Percentiles rank a stretch among this genome's conserved stretches.
Evolutionary conservation across 2,888 invertebrate genomes (phyloP).

Genomic region (Hirtodrosophila histrioides): DNA sequence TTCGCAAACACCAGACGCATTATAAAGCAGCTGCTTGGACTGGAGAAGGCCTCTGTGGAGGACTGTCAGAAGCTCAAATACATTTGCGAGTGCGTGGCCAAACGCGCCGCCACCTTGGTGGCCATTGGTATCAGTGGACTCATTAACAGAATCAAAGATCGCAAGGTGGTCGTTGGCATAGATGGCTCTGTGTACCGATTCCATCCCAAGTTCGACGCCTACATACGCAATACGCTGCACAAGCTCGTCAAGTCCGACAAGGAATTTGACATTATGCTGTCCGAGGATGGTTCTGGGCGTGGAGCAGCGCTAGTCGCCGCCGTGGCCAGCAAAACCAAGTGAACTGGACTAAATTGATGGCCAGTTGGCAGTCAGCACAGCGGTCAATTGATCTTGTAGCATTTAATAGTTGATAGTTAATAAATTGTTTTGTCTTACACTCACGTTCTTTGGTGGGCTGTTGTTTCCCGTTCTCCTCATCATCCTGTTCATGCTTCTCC

Average conservation of each 20-base stretch:
- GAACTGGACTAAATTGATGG: background rate
- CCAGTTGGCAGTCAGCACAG: background rate
- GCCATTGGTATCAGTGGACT: constrained; percentile 94
- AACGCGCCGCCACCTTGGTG: constrained; percentile 95
- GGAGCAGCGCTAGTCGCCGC: constrained; percentile 98
- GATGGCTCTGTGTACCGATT: constrained; percentile 98
- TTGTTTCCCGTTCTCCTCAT: background rate
- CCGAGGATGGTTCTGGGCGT: constrained; percentile 97
- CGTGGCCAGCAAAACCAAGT: constrained; percentile 86
- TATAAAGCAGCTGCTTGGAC: constrained; percentile 89
- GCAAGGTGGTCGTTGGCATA: constrained; percentile 95
- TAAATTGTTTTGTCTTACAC: constrained; percentile 38
- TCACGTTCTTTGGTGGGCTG: constrained; percentile 49
- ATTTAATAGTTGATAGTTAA: constrained; percentile 23
- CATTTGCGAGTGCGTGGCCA: constrained; percentile 95
- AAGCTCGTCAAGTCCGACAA: constrained; percentile 89
- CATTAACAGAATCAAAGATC: constrained; percentile 94
- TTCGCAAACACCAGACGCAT: constrained; percentile 92
- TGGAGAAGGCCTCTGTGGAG: constrained; percentile 89
- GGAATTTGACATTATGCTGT: constrained; percentile 96
- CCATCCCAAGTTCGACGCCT: constrained; percentile 97
- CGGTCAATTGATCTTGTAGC: constrained; percentile 18
- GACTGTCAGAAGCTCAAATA: constrained; percentile 96
- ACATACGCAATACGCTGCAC: constrained; percentile 94
- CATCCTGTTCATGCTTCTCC: background rate